Evolutionary conservation across 1,140 invertebrate genomes (phyloP).

Genomic region (Panulirus ornatus): DNA sequence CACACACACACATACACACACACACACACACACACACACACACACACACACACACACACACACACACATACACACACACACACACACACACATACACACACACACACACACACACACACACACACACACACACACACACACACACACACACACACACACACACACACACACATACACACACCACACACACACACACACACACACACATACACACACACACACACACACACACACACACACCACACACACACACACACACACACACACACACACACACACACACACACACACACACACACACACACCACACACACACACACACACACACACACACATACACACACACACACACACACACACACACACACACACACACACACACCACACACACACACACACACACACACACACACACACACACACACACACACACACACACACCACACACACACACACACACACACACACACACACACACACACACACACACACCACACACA

Average conservation of each 20-base stretch:
- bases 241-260: slow-evolving; percentile 27
- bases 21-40: slow-evolving; percentile 29
- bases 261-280: slow-evolving; percentile 53
- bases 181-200: background rate
- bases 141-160: slow-evolving; percentile 30
- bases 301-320: background rate
- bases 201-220: slow-evolving; percentile 17
- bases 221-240: slow-evolving; percentile 57
- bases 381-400: background rate
- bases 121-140: slow-evolving; percentile 16
- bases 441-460: background rate
- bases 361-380: background rate
- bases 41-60: slow-evolving; percentile 27
- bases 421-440: background rate
- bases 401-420: background rate
- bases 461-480: background rate
- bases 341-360: background rate
- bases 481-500: background rate
- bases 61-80: slow-evolving; percentile 28
- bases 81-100: slow-evolving; percentile 28
- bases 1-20: slow-evolving; percentile 17
- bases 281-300: slow-evolving; percentile 43
- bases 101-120: slow-evolving; percentile 16
- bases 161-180: background rate
- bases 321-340: slow-evolving; percentile 11